These are phyloP conservation scores for Glyptemys insculpta DNA, from an alignment of 2,797 vertebrate genomes.

Conservation along the genomic window DNA sequence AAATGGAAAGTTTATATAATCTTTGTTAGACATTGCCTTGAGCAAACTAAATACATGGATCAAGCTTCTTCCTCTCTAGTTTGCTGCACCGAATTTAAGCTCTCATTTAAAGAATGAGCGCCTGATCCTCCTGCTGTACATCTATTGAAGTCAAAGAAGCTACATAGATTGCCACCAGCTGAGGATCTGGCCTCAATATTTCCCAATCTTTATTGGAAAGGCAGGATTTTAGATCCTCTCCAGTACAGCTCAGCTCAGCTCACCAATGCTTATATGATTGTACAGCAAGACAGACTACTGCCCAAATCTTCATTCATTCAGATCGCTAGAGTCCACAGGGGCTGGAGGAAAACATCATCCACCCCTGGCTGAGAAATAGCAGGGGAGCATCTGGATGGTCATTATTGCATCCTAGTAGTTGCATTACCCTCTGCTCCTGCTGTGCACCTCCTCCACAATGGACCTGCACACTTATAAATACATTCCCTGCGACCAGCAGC, in stretches of 20 bases:
- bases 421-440: not conserved
- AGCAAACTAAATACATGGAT: not conserved
- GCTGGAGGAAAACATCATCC: not conserved
- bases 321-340: not conserved
- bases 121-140: not conserved
- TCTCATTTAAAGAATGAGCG: not conserved
- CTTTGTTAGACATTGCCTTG: not conserved
- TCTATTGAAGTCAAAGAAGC: not conserved
- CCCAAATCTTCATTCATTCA: not conserved
- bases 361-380: not conserved
- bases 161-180: not conserved
- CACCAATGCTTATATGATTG: not conserved
- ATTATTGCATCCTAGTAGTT: not conserved
- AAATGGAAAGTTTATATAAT: not conserved
- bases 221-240: not conserved
- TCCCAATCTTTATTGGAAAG: no score
- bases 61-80: not conserved
- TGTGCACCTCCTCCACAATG: not conserved
- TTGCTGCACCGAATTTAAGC: not conserved
- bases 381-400: not conserved
- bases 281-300: not conserved
- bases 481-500: not conserved
- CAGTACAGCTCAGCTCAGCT: not conserved
- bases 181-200: not conserved
- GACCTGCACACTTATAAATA: not conserved